Evolutionary conservation across 2,888 invertebrate genomes (phyloP), one percentile per base, ranked within the genome.

Genomic region (Sinentomon sp.): DNA sequence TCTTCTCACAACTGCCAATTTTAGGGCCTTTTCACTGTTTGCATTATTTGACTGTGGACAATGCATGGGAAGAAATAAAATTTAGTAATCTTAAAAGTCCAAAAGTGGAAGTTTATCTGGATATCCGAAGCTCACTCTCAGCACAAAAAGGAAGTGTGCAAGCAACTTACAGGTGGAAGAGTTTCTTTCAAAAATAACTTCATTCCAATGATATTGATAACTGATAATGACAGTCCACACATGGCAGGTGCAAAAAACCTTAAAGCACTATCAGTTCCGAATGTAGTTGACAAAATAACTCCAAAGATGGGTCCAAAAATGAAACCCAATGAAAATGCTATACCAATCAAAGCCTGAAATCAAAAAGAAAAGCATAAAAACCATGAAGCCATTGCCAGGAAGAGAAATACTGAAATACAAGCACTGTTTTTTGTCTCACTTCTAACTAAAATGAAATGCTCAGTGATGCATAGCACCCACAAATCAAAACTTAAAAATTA

Each of bases 261-360:
- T 23, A 63, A 54, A 40, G 46, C 23, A 28, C 66, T n/a, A n/a
- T n/a, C n/a, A n/a, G n/a, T n/a, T n/a, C 66, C 25, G 62, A 54
- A 39, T 61, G 58, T 45, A 61, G 62, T 46, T 64, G 64, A 4
- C 64, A 65, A 10, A 23, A 39, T 43, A 85, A 89, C 92, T 17
- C 94, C 94, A 40, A 92, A 80, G 53, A 85, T 61, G 3, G 94
- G 94, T 0, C 94, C 94, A 38, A 87, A 58, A 45, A 92, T 77
- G 55, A 97, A 97, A n/a, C 89, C 94, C 38, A 97, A 56, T 2
- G 92, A 92, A 56, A 97, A 97, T 6, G 94, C 87, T 44, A 89
- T 69, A 9, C 97, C 97, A 39, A 97, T 75, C 32, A 89, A 55
- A n/a, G 94, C 92, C 82, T 82, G 57, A 46, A 60, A 61, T n/a